These are phyloP conservation scores for Ophion costatus DNA, from an alignment of 2,888 invertebrate species.

Conservation along the genomic window DNA sequence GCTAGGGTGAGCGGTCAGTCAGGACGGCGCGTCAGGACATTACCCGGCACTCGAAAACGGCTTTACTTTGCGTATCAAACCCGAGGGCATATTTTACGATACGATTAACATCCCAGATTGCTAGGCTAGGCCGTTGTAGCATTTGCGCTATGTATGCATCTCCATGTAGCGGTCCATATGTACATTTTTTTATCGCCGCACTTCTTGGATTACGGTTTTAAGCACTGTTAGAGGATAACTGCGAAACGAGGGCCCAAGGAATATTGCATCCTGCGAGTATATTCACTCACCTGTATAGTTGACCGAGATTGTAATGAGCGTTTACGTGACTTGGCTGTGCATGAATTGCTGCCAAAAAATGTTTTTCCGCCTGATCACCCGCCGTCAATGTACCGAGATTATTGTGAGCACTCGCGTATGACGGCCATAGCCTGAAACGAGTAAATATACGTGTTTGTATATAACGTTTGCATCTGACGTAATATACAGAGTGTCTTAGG, in stretches of 20 bases:
- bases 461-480: too few species aligned
- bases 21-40: constrained; percentile 29
- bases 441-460: constrained; percentile 18
- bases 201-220: not conserved
- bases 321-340: constrained; percentile 91
- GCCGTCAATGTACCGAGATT: constrained; percentile 92
- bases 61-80: not conserved
- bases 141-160: not conserved
- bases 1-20: constrained; percentile 2
- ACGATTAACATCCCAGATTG: constrained; percentile 45
- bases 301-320: constrained; percentile 93
- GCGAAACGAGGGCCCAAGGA: constrained; percentile 7
- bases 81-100: constrained; percentile 46
- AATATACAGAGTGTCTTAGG: too few species aligned
- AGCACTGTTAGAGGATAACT: constrained; percentile 28
- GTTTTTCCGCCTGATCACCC: constrained; percentile 89
- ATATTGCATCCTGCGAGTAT: constrained; percentile 5
- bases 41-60: constrained; percentile 33
- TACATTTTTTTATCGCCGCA: not conserved
- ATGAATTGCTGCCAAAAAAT: constrained; percentile 90
- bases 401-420: constrained; percentile 94
- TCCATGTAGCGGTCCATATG: not conserved
- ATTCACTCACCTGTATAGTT: constrained; percentile 89
- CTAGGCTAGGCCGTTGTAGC: constrained; percentile 15
- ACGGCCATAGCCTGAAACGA: constrained; percentile 90